Evolutionary conservation across 2,113 vertebrate genomes (phyloP).

Genomic region (Buteo buteo): DNA sequence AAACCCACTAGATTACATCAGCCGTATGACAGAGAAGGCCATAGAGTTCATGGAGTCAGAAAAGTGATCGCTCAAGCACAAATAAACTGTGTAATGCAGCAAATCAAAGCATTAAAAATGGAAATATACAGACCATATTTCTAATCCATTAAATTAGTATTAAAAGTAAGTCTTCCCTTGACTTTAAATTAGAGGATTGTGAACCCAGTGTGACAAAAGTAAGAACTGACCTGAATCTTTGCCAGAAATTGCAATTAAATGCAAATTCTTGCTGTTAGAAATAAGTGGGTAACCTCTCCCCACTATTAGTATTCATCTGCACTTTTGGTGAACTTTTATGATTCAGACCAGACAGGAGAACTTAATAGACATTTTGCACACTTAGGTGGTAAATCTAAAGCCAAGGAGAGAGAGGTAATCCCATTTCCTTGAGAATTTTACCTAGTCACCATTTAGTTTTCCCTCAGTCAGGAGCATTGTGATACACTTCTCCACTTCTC

Average conservation of each 20-base stretch:
- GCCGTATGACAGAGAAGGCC: not conserved
- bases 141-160: not conserved
- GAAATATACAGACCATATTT: not conserved
- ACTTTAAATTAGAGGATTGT: not conserved
- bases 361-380: not conserved
- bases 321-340: not conserved
- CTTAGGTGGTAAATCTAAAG: not conserved
- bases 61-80: not conserved
- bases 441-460: not conserved
- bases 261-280: not conserved
- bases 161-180: not conserved
- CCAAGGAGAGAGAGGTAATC: not conserved
- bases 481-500: not conserved
- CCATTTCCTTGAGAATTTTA: not conserved
- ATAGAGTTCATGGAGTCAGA: not conserved
- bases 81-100: not conserved
- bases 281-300: not conserved
- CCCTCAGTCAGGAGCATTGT: not conserved
- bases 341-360: not conserved
- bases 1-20: not conserved
- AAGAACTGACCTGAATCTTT: not conserved
- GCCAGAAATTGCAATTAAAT: not conserved
- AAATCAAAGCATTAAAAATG: not conserved
- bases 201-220: not conserved
- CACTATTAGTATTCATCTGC: not conserved